These are phyloP conservation scores for Drosophila fungiperda DNA, from an alignment of 2,888 invertebrate genomes.

Conservation along the genomic window DNA sequence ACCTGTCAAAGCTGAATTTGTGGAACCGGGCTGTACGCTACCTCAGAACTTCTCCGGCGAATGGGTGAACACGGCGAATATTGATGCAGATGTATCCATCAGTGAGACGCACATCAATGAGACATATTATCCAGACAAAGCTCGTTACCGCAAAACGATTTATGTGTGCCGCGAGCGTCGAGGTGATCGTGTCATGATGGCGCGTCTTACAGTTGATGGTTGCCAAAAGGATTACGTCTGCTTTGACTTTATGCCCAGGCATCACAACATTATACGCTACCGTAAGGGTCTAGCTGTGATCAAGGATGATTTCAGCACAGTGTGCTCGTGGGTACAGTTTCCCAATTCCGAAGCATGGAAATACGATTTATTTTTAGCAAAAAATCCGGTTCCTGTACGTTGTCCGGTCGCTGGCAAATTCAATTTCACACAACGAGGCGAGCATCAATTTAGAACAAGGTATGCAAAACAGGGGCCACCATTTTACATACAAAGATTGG, in stretches of 20 bases:
- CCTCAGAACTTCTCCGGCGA: conserved; percentile 97
- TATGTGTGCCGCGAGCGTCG: conserved; percentile 97
- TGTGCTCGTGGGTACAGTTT: conserved; percentile 97
- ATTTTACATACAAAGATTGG: background rate
- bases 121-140: conserved; percentile 97
- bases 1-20: conserved; percentile 95
- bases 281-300: conserved; percentile 95
- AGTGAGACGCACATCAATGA: conserved; percentile 99
- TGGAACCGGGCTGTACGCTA: conserved; percentile 95
- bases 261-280: conserved; percentile 97
- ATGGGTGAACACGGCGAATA: conserved; percentile 99
- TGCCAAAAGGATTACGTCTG: conserved; percentile 99
- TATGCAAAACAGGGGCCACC: conserved; percentile 34
- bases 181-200: conserved; percentile 97
- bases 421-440: conserved; percentile 96
- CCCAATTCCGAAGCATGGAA: conserved; percentile 93
- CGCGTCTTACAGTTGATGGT: conserved; percentile 97
- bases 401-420: conserved; percentile 99
- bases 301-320: conserved; percentile 95
- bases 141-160: conserved; percentile 93
- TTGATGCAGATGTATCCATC: conserved; percentile 96
- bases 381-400: conserved; percentile 94
- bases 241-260: conserved; percentile 97
- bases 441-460: conserved; percentile 94
- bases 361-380: conserved; percentile 93